Conservation (phyloP, 2,888 invertebrate genomes). For the Melanchra persicariae region DNA sequence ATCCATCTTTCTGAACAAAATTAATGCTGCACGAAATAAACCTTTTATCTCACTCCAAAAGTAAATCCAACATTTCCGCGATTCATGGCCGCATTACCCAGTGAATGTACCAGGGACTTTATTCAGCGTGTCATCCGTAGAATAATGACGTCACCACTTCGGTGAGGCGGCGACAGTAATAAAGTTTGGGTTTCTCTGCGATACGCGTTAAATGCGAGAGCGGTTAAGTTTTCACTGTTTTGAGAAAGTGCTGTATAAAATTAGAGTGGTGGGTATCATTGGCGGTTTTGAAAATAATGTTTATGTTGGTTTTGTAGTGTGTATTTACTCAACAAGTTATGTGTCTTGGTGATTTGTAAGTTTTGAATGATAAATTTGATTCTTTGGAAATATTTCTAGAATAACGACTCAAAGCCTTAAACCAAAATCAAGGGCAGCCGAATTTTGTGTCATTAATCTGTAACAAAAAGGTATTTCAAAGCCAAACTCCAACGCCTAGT, state of each 20-base stretch:
- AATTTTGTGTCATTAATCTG: not conserved
- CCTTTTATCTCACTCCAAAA: conserved; percentile 1
- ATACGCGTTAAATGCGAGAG: conserved; percentile 44
- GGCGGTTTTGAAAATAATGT: not conserved
- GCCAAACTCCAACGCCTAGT: not conserved
- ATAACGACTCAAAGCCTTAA: no score
- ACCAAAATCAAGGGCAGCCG: not conserved
- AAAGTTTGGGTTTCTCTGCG: conserved; percentile 52
- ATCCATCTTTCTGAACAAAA: not conserved
- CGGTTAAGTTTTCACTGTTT: conserved; percentile 43
- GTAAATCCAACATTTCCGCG: conserved; percentile 11
- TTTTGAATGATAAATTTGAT: not conserved
- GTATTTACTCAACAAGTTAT: not conserved
- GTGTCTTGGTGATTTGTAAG: not conserved
- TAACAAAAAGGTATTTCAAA: conserved; percentile 22
- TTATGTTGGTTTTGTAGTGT: not conserved
- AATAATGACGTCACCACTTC: conserved; percentile 61
- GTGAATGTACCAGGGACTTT: conserved; percentile 45
- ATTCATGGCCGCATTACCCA: conserved; percentile 32
- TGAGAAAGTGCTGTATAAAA: conserved; percentile 1
- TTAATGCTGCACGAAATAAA: not conserved
- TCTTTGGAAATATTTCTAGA: not conserved
- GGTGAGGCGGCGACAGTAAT: conserved; percentile 46
- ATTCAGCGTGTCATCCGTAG: conserved; percentile 55
- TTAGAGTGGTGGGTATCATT: conserved; percentile 1